phyloP scores from a whole-genome alignment of 1,140 invertebrate genomes.

The Idris sp. region DNA sequence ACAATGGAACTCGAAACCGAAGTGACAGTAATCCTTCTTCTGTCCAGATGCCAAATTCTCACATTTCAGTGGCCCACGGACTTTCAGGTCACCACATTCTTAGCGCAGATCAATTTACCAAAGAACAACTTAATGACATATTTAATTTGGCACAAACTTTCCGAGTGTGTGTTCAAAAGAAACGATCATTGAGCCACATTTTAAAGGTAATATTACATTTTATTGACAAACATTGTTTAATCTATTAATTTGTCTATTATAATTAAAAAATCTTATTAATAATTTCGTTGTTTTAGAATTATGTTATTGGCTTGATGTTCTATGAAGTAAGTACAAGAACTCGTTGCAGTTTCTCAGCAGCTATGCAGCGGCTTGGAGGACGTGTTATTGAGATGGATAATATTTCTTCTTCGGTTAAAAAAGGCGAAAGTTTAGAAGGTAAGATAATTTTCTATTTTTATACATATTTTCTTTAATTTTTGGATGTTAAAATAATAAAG shows the following conservation, averaged over 20 bases:
- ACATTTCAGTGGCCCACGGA: slow-evolving; percentile 73
- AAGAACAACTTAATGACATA: slow-evolving; percentile 94
- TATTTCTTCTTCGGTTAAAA: slow-evolving; percentile 93
- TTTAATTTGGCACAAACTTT: slow-evolving; percentile 96
- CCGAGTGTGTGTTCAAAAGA: slow-evolving; percentile 89
- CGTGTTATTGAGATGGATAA: slow-evolving; percentile 93
- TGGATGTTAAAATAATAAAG: too few species aligned
- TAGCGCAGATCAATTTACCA: slow-evolving; percentile 90
- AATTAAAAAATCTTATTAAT: too few species aligned
- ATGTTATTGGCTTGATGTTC: slow-evolving; percentile 97
- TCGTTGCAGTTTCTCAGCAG: slow-evolving; percentile 95
- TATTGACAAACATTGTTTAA: slow-evolving; percentile 6
- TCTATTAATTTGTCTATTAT: too few species aligned
- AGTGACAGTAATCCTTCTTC: slow-evolving; percentile 71
- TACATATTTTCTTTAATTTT: background rate
- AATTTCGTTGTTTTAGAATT: slow-evolving; percentile 83
- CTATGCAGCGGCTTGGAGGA: slow-evolving; percentile 97
- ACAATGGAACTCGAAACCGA: slow-evolving; percentile 71
- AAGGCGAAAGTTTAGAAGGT: slow-evolving; percentile 96
- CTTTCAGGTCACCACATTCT: slow-evolving; percentile 90
- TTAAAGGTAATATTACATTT: slow-evolving; percentile 80
- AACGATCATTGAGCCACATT: slow-evolving; percentile 90
- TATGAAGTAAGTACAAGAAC: slow-evolving; percentile 99
- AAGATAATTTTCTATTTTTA: background rate
- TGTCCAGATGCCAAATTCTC: slow-evolving; percentile 38